Evolutionary conservation across 2,888 invertebrate species (phyloP).

Genomic region (Himalopsyche kuldschensis): DNA sequence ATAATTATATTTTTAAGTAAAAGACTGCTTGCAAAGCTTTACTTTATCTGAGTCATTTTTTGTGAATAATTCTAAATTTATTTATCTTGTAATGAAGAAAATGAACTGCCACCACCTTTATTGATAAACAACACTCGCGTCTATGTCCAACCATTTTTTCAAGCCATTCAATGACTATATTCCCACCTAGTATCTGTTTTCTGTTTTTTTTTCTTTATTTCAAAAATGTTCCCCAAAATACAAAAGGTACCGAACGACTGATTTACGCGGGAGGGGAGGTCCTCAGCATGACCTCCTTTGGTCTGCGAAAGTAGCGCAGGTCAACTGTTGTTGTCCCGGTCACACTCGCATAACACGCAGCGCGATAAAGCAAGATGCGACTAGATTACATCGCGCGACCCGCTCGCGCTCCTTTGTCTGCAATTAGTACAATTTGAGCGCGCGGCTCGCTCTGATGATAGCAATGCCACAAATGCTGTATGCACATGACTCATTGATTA

Average conservation of each 20-base stretch:
- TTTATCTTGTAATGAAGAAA: too few relatives aligned
- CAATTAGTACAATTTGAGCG: constrained; percentile 4
- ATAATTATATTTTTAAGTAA: too few relatives aligned
- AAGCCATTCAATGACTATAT: too few relatives aligned
- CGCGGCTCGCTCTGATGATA: not conserved
- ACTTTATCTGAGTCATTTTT: too few relatives aligned
- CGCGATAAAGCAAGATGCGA: constrained; percentile 12
- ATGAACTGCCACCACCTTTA: too few relatives aligned
- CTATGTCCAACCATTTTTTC: too few relatives aligned
- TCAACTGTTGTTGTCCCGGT: constrained; percentile 20
- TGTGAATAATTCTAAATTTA: too few relatives aligned
- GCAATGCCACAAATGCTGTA: constrained; percentile 4
- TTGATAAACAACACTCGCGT: too few relatives aligned
- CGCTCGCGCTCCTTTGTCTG: not conserved
- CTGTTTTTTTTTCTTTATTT: too few relatives aligned
- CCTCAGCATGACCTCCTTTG: constrained; percentile 31
- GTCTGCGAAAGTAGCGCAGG: constrained; percentile 32
- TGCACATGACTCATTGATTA: too few relatives aligned
- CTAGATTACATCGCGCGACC: not conserved
- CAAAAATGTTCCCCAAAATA: not conserved
- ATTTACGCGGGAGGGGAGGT: not conserved
- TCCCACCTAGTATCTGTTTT: too few relatives aligned
- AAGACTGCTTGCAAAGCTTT: too few relatives aligned
- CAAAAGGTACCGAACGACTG: not conserved
- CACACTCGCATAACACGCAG: not conserved